Evolutionary conservation across 2,113 vertebrate species (phyloP).

Genomic region (Zeus faber): DNA sequence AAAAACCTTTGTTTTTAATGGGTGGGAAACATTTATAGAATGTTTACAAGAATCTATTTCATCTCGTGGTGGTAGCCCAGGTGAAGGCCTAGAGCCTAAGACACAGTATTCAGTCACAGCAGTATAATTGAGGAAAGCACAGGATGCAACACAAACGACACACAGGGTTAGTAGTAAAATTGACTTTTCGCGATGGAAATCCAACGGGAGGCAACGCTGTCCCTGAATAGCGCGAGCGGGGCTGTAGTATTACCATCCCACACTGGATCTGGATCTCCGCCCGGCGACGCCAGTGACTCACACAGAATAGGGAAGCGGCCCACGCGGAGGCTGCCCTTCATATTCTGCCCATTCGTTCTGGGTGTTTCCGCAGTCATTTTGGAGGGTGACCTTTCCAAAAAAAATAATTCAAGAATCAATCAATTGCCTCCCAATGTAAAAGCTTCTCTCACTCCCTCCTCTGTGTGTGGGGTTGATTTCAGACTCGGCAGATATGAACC

Average conservation of each 20-base stretch:
- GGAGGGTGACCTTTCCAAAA: conserved; percentile 7
- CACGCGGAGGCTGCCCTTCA: too few relatives aligned
- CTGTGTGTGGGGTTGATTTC: conserved; percentile 6
- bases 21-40: conserved; percentile 29
- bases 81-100: conserved; percentile 42
- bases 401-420: conserved; percentile 41
- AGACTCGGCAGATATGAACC: conserved; percentile 26
- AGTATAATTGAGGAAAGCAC: conserved; percentile 52
- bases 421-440: conserved; percentile 44
- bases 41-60: conserved; percentile 40
- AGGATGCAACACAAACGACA: conserved; percentile 37
- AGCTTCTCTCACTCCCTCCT: conserved; percentile 36
- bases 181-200: conserved; percentile 51
- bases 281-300: not conserved
- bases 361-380: conserved; percentile 11
- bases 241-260: not conserved
- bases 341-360: conserved; percentile 8
- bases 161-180: conserved; percentile 37
- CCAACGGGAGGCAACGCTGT: conserved; percentile 40
- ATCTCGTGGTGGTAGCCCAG: conserved; percentile 37
- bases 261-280: not conserved
- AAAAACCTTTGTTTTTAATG: conserved; percentile 26
- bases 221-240: conserved; percentile 21
- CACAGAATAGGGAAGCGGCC: too few relatives aligned
- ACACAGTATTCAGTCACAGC: conserved; percentile 66